Conservation (phyloP, 2,888 invertebrate species). For the Ischnura elegans region DNA sequence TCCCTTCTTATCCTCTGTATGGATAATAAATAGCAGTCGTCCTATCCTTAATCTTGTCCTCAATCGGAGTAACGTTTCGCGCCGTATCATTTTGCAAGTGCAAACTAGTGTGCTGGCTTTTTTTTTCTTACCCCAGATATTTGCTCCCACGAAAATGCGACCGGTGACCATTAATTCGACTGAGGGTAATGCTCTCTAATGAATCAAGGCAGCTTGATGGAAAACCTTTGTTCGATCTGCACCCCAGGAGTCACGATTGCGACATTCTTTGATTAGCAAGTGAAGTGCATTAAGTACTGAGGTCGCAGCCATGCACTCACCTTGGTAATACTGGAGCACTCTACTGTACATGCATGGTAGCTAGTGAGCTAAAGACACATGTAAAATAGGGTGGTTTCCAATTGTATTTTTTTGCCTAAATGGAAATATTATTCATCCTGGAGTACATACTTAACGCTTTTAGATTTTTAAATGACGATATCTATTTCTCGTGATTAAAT, state of each 20-base stretch:
- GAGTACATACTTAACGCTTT: too few species aligned
- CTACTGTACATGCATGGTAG: too few species aligned
- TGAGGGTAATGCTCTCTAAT: background rate
- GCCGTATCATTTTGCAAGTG: background rate
- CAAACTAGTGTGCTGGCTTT: background rate
- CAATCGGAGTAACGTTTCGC: background rate
- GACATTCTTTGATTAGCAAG: background rate
- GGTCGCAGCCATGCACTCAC: too few species aligned
- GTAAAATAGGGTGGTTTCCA: too few species aligned
- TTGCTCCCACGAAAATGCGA: background rate
- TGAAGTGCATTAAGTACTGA: too few species aligned
- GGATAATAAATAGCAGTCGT: background rate
- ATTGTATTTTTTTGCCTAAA: too few species aligned
- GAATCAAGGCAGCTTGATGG: background rate
- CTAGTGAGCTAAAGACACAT: too few species aligned
- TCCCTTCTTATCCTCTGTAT: background rate
- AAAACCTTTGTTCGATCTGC: background rate
- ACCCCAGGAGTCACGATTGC: background rate
- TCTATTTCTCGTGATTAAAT: too few species aligned
- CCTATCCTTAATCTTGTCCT: background rate
- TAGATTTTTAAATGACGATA: too few species aligned
- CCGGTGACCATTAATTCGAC: background rate
- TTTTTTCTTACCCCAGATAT: background rate
- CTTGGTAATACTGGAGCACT: too few species aligned
- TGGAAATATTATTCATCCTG: too few species aligned